These are phyloP conservation scores for Prionailurus bengalensis DNA, from an alignment of 2,113 vertebrate species.

Conservation along the genomic window DNA sequence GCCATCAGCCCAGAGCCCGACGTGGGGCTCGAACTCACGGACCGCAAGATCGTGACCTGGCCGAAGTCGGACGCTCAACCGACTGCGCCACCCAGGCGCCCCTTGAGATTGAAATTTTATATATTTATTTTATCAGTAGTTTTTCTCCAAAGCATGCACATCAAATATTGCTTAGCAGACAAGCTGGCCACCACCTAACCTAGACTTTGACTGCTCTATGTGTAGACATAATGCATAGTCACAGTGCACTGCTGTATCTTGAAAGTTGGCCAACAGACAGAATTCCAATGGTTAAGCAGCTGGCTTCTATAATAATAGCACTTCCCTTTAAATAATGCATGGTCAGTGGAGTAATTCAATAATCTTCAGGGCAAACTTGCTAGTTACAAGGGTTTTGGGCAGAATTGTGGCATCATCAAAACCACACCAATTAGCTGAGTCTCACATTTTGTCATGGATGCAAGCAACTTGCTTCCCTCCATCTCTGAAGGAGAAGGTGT, in stretches of 20 bases:
- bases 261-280: slow-evolving; percentile 76
- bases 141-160: slow-evolving; percentile 42
- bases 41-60: too few relatives aligned
- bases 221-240: slow-evolving; percentile 64
- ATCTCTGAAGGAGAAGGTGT: slow-evolving; percentile 24
- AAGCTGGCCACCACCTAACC: slow-evolving; percentile 67
- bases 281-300: slow-evolving; percentile 82
- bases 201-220: background rate
- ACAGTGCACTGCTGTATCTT: slow-evolving; percentile 55
- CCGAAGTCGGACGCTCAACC: too few relatives aligned
- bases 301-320: slow-evolving; percentile 81
- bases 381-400: slow-evolving; percentile 65
- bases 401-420: slow-evolving; percentile 66
- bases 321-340: slow-evolving; percentile 83
- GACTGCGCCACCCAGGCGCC: too few relatives aligned
- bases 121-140: slow-evolving; percentile 65
- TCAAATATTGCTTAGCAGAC: slow-evolving; percentile 69
- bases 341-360: slow-evolving; percentile 82
- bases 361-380: slow-evolving; percentile 67
- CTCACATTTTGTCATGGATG: slow-evolving; percentile 55
- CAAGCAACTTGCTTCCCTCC: background rate
- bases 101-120: slow-evolving; percentile 48
- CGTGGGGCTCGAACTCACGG: too few relatives aligned
- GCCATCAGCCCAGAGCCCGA: too few relatives aligned
- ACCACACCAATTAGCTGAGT: slow-evolving; percentile 62